Evolutionary conservation across 2,888 invertebrate species (phyloP), one percentile per base, ranked within the genome.

Genomic region (Drosophila pseudotalamancana): DNA sequence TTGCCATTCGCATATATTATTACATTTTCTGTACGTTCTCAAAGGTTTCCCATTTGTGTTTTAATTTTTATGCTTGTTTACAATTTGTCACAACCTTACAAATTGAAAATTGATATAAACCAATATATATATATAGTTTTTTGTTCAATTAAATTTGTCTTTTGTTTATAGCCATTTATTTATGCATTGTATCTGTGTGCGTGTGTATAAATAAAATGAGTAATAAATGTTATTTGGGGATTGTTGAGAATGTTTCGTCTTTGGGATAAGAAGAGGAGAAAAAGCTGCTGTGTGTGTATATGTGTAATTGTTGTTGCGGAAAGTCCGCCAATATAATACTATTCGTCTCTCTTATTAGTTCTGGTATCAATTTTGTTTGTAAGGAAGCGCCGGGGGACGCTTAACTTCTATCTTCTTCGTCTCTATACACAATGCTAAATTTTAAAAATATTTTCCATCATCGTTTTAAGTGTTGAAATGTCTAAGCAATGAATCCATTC

Each of bases 11-110:
- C 87, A 84, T 81, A 77, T 66, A 83, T 83, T 84, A 75, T 82
- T 81, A 87, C 87, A 81, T 69, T 78, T 64, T 70, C 77, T 77
- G 74, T 60, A 56, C 71, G 72, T 64, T 76, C 85, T 73, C 53
- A 35, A 69, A 79, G 83, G 65, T 84, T 87, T 84, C 45, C 55
- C 77, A 66, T 73, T 77, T 69, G 49, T 27, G 65, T 81, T 79
- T 71, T 67, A 55, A 82, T 72, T 81, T 85, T 80, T 87, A 78
- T 87, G 87, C 88, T 87, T 90, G 90, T 90, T 90, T 91, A 91
- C 90, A 91, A 90, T 90, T 90, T 84, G 83, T 84, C 90, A 91
- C 90, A 91, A 91, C 90, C 90, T 91, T 91, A 91, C 91, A 91
- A 91, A 91, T 91, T 90, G 90, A 91, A 91, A 91, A 88, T 90